Base-by-base conservation (phyloP, 2,888 invertebrate species). In the Gastrophysa polygoni region DNA sequence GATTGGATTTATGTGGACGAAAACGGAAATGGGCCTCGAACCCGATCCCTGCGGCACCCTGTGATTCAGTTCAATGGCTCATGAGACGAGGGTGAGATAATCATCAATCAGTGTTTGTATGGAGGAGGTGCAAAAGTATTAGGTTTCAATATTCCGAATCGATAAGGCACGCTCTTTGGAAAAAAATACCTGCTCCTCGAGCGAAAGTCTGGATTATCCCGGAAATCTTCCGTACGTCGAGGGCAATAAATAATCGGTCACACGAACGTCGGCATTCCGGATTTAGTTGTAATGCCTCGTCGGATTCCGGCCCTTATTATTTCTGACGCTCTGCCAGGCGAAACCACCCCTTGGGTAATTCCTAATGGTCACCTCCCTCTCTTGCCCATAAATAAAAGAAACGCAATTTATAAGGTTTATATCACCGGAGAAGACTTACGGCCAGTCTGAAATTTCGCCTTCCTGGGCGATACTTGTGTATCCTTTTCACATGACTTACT, bases 321-420 rank as follows among this genome's bases (percentile, higher is more conserved):
- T 64, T 64, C 61, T 54, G 50, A 64, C 64, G 57, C 63, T 56
- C 59, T 55, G 50, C 46, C 24, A 24, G n/a, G n/a, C n/a, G n/a
- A n/a, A n/a, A 49, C 29, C 10, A 32, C 38, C 38, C 14, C 14
- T 14, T 11, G 57, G 59, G 64, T 61, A 58, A 64, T 64, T 59
- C 61, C 61, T 59, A 59, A 59, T 59, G 64, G 64, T 61, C 62
- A 2, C 4, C 21, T 28, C 44, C 54, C 50, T 49, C 54, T 60
- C 43, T 44, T 16, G 43, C 51, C 56, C 50, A 58, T 61, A 64
- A 61, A 61, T 61, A 64, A 64, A 64, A 61, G 61, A 64, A 61
- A 61, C 20, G 57, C 60, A 38, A 61, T 64, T 61, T 57, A 64
- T 64, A 58, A 64, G 58, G 60, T 61, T 57, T 61, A 59, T 57